Percentiles rank a stretch among this genome's conserved stretches.
Conservation (phyloP, 2,113 vertebrate genomes). For the Cyanoliseus patagonus region DNA sequence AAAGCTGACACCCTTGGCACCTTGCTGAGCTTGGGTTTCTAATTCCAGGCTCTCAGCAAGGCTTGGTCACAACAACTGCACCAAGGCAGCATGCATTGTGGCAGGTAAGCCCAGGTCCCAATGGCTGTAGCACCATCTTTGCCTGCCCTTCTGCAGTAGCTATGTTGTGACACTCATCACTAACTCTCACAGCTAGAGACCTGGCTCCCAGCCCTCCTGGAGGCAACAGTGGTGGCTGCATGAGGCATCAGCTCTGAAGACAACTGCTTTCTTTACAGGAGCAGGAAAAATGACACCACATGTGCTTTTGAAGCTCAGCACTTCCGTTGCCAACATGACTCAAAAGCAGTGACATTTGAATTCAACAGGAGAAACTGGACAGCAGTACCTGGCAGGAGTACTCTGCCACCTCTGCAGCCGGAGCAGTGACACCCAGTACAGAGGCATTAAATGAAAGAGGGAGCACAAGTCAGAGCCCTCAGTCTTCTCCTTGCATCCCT, state of each 20-base stretch:
- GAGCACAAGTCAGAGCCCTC: not conserved
- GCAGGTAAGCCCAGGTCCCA: not conserved
- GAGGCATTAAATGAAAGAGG: not conserved
- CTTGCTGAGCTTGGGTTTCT: not conserved
- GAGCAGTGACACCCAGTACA: fast-evolving
- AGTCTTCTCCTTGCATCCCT: not conserved
- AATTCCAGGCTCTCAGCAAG: not conserved
- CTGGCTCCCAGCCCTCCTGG: not conserved
- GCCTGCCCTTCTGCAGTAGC: not conserved
- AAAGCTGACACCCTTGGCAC: fast-evolving
- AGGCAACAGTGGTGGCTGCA: not conserved
- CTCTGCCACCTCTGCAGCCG: not conserved
- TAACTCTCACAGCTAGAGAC: no score
- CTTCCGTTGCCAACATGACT: not conserved
- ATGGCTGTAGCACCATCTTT: not conserved
- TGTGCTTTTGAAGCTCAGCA: not conserved
- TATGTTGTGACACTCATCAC: not conserved
- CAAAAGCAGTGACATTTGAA: not conserved
- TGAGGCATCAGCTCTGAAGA: fast-evolving
- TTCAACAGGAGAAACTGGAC: not conserved
- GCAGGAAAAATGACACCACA: not conserved
- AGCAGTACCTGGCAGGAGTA: not conserved
- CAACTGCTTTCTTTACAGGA: not conserved
- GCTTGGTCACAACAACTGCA: not conserved
- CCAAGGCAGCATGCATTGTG: not conserved